These are phyloP conservation scores for Diplodus puntazzo DNA, from an alignment of 2,797 vertebrate species.

Conservation along the genomic window DNA sequence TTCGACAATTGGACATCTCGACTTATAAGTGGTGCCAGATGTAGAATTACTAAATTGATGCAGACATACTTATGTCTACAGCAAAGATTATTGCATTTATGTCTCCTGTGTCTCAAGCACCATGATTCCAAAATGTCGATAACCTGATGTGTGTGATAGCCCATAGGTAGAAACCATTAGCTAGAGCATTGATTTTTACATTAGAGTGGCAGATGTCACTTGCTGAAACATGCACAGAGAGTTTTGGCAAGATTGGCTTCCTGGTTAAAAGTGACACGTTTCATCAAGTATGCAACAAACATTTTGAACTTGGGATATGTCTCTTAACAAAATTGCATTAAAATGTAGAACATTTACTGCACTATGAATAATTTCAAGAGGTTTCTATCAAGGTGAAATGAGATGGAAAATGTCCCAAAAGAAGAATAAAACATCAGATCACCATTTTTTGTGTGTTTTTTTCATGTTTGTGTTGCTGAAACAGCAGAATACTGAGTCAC, in stretches of 20 bases:
- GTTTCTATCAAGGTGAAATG: neutral
- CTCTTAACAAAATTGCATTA: neutral
- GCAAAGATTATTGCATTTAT: neutral
- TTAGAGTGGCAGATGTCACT: neutral
- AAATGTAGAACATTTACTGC: neutral
- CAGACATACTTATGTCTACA: neutral
- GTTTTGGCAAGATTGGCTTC: neutral
- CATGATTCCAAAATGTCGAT: slow-evolving; percentile 27
- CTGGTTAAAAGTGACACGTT: neutral
- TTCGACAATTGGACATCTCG: neutral
- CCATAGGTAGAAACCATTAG: slow-evolving; percentile 8
- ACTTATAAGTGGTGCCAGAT: neutral
- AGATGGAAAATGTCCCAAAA: neutral
- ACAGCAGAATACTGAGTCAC: neutral
- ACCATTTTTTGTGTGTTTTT: neutral
- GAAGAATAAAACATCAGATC: slow-evolving; percentile 1
- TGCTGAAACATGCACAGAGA: neutral
- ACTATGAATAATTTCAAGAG: neutral
- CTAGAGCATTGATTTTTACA: slow-evolving; percentile 8
- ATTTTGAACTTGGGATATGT: neutral
- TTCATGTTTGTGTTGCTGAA: neutral
- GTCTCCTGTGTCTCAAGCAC: neutral
- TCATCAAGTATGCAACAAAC: neutral
- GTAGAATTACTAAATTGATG: slow-evolving; percentile 3
- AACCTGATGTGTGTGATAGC: slow-evolving; percentile 14